Evolutionary conservation across 1,140 invertebrate genomes (phyloP).

Genomic region (Geopemphigus sp.): DNA sequence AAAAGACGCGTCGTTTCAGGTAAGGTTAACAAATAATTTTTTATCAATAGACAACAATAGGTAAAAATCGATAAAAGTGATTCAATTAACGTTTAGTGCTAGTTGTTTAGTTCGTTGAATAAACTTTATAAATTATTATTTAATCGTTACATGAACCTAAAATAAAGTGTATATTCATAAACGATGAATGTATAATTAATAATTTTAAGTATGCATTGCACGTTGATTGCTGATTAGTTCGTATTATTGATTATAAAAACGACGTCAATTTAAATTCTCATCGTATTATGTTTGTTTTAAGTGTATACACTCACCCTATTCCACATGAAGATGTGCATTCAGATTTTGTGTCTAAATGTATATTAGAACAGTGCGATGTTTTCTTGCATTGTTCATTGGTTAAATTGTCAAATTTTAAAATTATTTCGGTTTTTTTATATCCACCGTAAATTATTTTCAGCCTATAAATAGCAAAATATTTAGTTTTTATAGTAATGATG

Average conservation of each 20-base stretch:
- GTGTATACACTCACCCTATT: conserved; percentile 12
- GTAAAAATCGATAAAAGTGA: not conserved
- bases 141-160: not conserved
- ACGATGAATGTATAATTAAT: conserved; percentile 32
- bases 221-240: no score
- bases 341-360: conserved; percentile 25
- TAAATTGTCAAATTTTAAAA: not conserved
- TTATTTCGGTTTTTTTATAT: not conserved
- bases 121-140: conserved; percentile 26
- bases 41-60: not conserved
- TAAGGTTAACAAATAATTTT: not conserved
- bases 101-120: not conserved
- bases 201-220: not conserved
- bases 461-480: not conserved
- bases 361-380: conserved; percentile 30
- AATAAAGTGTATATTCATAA: not conserved
- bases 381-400: not conserved
- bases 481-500: not conserved
- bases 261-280: not conserved
- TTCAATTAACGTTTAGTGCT: not conserved
- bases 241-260: not conserved
- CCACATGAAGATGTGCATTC: conserved; percentile 30
- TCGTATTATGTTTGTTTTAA: not conserved
- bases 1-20: no score
- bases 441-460: conserved; percentile 18